A percentile compares a stretch with the other conserved stretches of the same genome.
Conservation (phyloP, 2,888 invertebrate species). For the Tinea pellionella region DNA sequence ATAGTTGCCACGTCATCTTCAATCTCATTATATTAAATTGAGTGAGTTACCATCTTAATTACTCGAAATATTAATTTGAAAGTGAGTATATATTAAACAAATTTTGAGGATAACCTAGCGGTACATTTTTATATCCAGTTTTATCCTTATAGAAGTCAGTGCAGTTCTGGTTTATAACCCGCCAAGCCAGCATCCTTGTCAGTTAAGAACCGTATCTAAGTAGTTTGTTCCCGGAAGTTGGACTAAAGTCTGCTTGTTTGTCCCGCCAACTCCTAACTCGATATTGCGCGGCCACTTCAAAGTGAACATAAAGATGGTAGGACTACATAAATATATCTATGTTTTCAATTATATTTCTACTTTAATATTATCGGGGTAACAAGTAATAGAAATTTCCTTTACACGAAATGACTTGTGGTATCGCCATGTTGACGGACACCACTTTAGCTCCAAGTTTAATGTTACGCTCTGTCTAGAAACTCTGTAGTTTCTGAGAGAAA, state of each 20-base stretch:
- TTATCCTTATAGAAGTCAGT: neutral
- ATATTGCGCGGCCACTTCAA: slow-evolving; percentile 62
- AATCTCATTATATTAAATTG: no score
- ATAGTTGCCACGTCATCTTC: no score
- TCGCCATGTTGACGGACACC: slow-evolving; percentile 24
- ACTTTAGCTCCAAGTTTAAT: slow-evolving; percentile 40
- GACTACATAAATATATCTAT: neutral
- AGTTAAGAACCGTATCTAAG: slow-evolving; percentile 48
- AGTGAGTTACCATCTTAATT: no score
- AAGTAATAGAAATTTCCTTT: no score
- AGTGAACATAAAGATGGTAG: slow-evolving; percentile 18
- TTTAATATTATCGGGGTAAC: no score
- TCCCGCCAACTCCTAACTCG: slow-evolving; percentile 46
- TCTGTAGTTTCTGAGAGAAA: slow-evolving; percentile 27
- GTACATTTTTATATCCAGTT: neutral
- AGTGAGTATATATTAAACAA: neutral
- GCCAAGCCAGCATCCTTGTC: neutral
- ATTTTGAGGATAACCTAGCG: neutral
- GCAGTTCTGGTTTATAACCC: neutral
- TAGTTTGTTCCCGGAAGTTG: slow-evolving; percentile 56
- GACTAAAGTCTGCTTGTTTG: slow-evolving; percentile 36
- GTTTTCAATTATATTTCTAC: neutral
- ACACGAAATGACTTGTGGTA: neutral
- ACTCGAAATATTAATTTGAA: no score
- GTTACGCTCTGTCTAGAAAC: slow-evolving; percentile 35